A percentile compares a stretch with the other conserved stretches of the same genome.
Conservation (phyloP, 2,888 invertebrate species). For the Sabellastarte sp. region DNA sequence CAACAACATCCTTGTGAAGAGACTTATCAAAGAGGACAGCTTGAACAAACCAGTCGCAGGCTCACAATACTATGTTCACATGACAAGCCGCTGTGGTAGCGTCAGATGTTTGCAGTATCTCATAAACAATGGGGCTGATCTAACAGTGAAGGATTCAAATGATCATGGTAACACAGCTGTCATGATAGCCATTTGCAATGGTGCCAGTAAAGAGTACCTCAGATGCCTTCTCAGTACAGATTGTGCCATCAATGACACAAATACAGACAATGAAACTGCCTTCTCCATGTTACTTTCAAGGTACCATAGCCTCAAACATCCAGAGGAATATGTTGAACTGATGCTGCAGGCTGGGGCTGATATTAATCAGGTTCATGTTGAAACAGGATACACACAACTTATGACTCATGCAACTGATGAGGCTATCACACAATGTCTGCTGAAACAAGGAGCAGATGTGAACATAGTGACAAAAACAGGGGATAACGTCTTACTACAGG, state of each 20-base stretch:
- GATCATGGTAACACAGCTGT: neutral
- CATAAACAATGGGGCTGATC: neutral
- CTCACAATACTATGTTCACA: neutral
- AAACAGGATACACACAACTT: neutral
- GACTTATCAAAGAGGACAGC: neutral
- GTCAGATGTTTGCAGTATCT: neutral
- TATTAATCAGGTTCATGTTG: neutral
- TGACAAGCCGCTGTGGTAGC: neutral
- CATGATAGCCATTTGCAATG: neutral
- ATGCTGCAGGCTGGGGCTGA: neutral
- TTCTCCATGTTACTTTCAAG: neutral
- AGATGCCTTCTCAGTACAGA: neutral
- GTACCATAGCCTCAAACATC: neutral
- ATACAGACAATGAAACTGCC: neutral
- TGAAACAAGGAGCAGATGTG: neutral
- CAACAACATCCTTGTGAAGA: neutral
- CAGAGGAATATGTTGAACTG: no score
- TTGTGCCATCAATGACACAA: neutral
- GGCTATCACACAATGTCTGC: neutral
- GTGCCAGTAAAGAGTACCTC: neutral
- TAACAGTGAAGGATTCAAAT: neutral
- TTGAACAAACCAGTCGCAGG: neutral
- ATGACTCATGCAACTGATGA: no score
- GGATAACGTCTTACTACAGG: neutral
- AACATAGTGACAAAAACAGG: neutral